Conservation (phyloP, 1,140 invertebrate species). For the Cataglyphis hispanica region DNA sequence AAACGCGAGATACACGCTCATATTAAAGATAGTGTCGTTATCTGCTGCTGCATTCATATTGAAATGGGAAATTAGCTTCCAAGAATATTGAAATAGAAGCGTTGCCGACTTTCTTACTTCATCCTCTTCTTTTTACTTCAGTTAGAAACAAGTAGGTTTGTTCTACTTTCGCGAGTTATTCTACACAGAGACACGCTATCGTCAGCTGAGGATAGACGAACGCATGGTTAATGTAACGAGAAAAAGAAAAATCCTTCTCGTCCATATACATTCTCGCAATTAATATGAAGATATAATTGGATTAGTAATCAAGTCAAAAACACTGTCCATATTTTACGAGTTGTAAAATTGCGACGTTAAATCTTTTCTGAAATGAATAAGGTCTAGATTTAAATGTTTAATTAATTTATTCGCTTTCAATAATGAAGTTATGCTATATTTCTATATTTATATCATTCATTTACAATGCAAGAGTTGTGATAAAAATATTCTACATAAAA, state of each 20-base stretch:
- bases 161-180: slow-evolving; percentile 14
- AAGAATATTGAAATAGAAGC: background rate
- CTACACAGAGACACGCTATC: background rate
- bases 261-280: slow-evolving; percentile 40
- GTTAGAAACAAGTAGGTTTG: background rate
- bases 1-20: background rate
- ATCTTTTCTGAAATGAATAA: background rate
- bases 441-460: background rate
- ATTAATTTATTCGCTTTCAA: background rate
- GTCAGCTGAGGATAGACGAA: background rate
- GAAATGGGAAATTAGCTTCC: slow-evolving; percentile 13
- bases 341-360: slow-evolving; percentile 23
- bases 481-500: background rate
- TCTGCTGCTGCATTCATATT: background rate
- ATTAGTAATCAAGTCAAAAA: slow-evolving; percentile 55
- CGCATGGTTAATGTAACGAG: slow-evolving; percentile 6
- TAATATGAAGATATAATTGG: slow-evolving; percentile 53
- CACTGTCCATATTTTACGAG: background rate
- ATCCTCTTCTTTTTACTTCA: background rate
- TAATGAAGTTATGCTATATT: slow-evolving; percentile 5
- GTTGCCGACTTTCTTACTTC: background rate
- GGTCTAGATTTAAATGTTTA: background rate
- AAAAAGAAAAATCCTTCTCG: background rate
- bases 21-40: slow-evolving; percentile 13
- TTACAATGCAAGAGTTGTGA: background rate